Conservation (phyloP, 2,888 invertebrate genomes). For the Elmis aenea region DNA sequence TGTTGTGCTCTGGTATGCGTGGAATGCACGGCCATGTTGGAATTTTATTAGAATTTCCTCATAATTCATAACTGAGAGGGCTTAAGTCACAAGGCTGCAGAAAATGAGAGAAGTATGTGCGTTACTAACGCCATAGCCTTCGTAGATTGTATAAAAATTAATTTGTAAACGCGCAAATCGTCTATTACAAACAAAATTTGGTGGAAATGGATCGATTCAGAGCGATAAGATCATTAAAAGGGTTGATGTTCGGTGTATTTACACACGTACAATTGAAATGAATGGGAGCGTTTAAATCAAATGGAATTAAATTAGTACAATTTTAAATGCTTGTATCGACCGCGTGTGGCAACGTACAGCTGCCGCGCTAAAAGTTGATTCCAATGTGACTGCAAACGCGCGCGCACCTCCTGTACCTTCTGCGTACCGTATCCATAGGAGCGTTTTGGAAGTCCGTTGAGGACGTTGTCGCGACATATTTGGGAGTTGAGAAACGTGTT, state of each 20-base stretch:
- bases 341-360: neutral
- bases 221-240: too few relatives aligned
- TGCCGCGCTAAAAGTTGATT: neutral
- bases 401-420: constrained; percentile 23
- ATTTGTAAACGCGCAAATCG: too few relatives aligned
- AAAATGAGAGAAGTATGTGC: constrained; percentile 26
- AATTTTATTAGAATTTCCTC: constrained; percentile 38
- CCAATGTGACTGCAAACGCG: neutral
- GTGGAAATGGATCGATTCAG: too few relatives aligned
- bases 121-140: neutral
- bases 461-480: constrained; percentile 20
- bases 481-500: constrained; percentile 1
- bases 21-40: constrained; percentile 23
- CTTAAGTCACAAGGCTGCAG: constrained; percentile 41
- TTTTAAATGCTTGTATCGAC: too few relatives aligned
- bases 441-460: constrained; percentile 39
- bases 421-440: constrained; percentile 32
- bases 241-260: too few relatives aligned
- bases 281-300: too few relatives aligned
- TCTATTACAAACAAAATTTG: too few relatives aligned
- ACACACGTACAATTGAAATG: too few relatives aligned
- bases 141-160: neutral
- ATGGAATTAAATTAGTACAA: too few relatives aligned
- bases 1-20: too few relatives aligned
- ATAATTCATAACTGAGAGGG: constrained; percentile 49